Evolutionary conservation across 92 coral and sea anemone genomes (phyloP), one percentile per base, ranked within the genome.

Genomic region (Actinernus sp.): DNA sequence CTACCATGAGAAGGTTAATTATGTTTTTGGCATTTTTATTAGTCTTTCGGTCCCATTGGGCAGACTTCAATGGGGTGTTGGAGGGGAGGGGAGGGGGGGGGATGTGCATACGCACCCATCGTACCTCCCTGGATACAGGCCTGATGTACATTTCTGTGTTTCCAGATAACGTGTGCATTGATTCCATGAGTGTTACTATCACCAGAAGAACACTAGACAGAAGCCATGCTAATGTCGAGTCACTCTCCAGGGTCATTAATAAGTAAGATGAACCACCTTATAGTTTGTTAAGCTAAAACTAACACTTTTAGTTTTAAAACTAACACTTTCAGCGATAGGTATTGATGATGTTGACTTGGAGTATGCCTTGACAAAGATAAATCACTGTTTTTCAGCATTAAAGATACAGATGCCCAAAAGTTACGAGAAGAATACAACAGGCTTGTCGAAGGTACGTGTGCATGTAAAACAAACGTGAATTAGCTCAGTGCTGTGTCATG

Each of bases 161-260:
- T n/a, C n/a, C 39, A 93, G 99, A 95, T 78, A 95, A 95, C 70
- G 99, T 95, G 9, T 95, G 99, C 51, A 95, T 95, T 30, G 99
- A 95, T 40, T 91, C 99, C 10, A 84, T 95, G 97, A 95, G 99
- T 67, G 99, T 95, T 1, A 91, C 93, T 16, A 92, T 95, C 47
- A 83, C 97, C 58, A 91, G 96, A 77, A 49, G 99, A 78, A 91
- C 97, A 2, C 62, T 95, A 9, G 99, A 95, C 55, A 87, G 78
- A 57, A 89, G 97, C 26, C 99, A 95, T 58, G 50, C 84, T 40
- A 95, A 95, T 69, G 93, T 95, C 10, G 99, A 95, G 47, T 70
- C 92, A 14, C 71, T 95, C 47, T 85, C 97, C 19, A 67, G 84
- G 49, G 81, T 90, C 9, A 82, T 95, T 12, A 87, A 79, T 46